Conservation (phyloP, 2,797 vertebrate genomes). For the Myripristis jacobus region DNA sequence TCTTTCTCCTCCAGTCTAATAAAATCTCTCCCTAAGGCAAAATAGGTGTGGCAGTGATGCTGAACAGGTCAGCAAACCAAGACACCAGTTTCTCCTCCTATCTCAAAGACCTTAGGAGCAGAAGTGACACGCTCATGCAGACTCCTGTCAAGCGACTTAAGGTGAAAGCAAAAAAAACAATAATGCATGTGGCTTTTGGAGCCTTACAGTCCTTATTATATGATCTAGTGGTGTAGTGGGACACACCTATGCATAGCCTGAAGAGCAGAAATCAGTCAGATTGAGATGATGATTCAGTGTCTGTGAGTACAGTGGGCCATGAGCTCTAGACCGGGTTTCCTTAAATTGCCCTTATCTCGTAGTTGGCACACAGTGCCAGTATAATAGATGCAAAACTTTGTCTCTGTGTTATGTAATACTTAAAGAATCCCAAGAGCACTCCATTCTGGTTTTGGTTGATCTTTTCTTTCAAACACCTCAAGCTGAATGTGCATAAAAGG, state of each 20-base stretch:
- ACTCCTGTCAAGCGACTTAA: conserved; percentile 93
- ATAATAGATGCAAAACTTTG: neutral
- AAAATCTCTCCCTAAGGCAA: conserved; percentile 85
- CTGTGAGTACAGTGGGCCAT: neutral
- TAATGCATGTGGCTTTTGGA: neutral
- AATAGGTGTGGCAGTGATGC: conserved; percentile 84
- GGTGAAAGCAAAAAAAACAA: conserved; percentile 61
- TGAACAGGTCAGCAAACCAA: conserved; percentile 79
- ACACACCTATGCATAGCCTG: neutral
- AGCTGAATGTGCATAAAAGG: too few species aligned
- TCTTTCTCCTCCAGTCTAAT: neutral
- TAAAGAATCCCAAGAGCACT: too few species aligned
- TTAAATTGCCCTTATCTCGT: neutral
- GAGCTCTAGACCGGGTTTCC: neutral
- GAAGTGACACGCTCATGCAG: conserved; percentile 84
- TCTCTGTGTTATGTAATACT: too few species aligned
- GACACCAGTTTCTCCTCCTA: conserved; percentile 87
- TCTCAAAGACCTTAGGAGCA: conserved; percentile 90
- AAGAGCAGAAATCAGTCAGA: too few species aligned
- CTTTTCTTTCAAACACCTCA: too few species aligned
- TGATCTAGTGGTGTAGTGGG: neutral
- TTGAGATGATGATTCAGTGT: neutral
- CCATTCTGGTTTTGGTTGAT: too few species aligned
- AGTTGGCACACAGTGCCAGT: neutral
- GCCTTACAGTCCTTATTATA: neutral